Conservation (phyloP, 1,140 invertebrate species). For the Polyergus mexicanus region DNA sequence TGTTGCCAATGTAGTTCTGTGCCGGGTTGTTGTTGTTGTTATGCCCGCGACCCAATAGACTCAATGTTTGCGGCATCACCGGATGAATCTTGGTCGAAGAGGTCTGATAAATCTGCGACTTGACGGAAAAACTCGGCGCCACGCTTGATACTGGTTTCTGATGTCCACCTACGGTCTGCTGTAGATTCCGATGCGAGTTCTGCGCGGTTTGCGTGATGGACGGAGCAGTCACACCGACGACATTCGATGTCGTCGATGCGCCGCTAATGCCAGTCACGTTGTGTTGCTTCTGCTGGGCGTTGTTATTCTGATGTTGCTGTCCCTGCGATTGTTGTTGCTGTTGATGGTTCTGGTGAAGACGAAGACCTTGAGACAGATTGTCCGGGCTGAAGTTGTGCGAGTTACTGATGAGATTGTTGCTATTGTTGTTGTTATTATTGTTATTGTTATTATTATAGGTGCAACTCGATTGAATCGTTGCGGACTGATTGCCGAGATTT, state of each 20-base stretch:
- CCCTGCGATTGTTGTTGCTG: slow-evolving; percentile 74
- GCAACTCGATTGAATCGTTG: slow-evolving; percentile 73
- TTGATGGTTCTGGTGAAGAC: slow-evolving; percentile 75
- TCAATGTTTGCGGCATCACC: slow-evolving; percentile 92
- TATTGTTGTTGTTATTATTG: slow-evolving; percentile 74
- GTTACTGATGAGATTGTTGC: slow-evolving; percentile 78
- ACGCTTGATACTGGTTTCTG: slow-evolving; percentile 94
- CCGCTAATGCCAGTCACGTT: slow-evolving; percentile 69
- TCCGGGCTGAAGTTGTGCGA: slow-evolving; percentile 78
- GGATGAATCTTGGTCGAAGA: slow-evolving; percentile 93
- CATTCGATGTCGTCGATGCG: slow-evolving; percentile 70
- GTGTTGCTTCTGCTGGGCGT: slow-evolving; percentile 76
- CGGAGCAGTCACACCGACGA: slow-evolving; percentile 67
- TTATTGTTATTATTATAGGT: slow-evolving; percentile 79
- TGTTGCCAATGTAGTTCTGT: slow-evolving; percentile 73
- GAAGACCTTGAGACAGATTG: slow-evolving; percentile 80
- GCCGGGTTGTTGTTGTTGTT: slow-evolving; percentile 84
- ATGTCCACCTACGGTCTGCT: slow-evolving; percentile 78
- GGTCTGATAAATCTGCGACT: slow-evolving; percentile 93
- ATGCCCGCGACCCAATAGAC: slow-evolving; percentile 84
- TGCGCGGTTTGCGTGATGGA: slow-evolving; percentile 72
- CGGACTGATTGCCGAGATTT: slow-evolving; percentile 70
- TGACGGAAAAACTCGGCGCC: slow-evolving; percentile 90
- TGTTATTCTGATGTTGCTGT: slow-evolving; percentile 68
- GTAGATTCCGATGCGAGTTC: slow-evolving; percentile 78